Evolutionary conservation across 2,113 vertebrate genomes (phyloP), one percentile per base, ranked within the genome.

Genomic region (Nibea coibor): DNA sequence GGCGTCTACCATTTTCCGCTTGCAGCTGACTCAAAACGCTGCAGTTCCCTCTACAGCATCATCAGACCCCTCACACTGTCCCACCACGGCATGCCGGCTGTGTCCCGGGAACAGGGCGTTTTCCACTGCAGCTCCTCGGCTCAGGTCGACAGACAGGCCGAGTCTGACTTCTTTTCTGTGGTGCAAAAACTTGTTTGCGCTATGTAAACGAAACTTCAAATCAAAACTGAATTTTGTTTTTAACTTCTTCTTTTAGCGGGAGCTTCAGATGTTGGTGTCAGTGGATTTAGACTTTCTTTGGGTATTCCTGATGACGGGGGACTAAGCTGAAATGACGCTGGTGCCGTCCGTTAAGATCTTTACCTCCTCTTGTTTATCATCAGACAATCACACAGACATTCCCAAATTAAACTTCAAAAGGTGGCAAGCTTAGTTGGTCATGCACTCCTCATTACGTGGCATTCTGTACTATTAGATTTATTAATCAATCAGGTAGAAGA

Each of bases 381-480:
- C 28, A 26, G 75, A 82, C 86, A 77, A 75, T 81, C 26, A 10
- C 81, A 72, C 61, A 61, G 42, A 63, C 54, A 77, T 72, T 75
- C 62, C 59, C 39, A 15, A 28, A 67, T 70, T 68, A 24, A 63
- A 75, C 62, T 31, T 75, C 65, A 84, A 87, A 64, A 65, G 22
- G 12, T 9, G 17, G 17, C 56, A 9, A 39, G 57, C 31, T n/a
- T 31, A 22, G 67, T 2, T 48, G 9, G 73, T 89, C 88, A 88
- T 75, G 81, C 78, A 45, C 61, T 71, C 72, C 43, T 73, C 61
- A 78, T 91, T 89, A 77, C 3, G 20, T 45, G 61, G 47, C 73
- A 78, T 73, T 72, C 28, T 28, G 53, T 67, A 48, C 54, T 58
- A 89, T 89, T 89, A 11, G 72, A 86, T 91, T 88, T 35, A 82